Conservation (phyloP, 2,888 invertebrate genomes). For the Listrodromus nycthemerus region DNA sequence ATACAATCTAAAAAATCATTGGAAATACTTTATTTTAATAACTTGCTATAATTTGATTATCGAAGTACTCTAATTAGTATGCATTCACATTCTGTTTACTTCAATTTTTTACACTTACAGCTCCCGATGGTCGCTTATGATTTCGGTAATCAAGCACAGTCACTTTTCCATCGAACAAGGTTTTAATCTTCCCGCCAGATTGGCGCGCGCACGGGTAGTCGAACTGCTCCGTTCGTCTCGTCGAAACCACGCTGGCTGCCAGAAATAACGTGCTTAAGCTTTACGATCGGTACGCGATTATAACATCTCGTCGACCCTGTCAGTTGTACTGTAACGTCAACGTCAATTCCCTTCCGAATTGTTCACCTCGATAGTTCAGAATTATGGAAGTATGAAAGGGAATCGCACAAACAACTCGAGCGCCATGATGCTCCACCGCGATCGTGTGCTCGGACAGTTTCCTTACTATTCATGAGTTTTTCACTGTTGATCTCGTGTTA, state of each 20-base stretch:
- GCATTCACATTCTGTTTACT: no score
- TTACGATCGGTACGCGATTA: slow-evolving; percentile 9
- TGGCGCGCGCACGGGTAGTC: slow-evolving; percentile 16
- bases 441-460: not conserved
- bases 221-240: not conserved
- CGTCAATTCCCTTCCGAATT: not conserved
- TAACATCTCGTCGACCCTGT: not conserved
- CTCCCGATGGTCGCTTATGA: not conserved
- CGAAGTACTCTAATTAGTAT: no score
- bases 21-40: no score
- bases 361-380: not conserved
- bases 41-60: no score
- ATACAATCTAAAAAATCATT: no score
- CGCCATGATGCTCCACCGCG: slow-evolving; percentile 55
- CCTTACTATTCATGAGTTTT: slow-evolving; percentile 11
- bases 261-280: slow-evolving; percentile 21
- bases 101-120: not conserved
- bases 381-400: not conserved
- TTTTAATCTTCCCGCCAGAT: slow-evolving; percentile 30
- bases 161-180: no score
- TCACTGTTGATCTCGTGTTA: slow-evolving; percentile 1
- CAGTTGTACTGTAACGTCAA: not conserved
- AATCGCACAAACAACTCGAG: slow-evolving; percentile 15
- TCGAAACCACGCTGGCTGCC: not conserved
- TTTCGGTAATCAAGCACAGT: not conserved